phyloP scores from a whole-genome alignment of 2,113 vertebrate genomes.

The Nothoprocta perdicaria region DNA sequence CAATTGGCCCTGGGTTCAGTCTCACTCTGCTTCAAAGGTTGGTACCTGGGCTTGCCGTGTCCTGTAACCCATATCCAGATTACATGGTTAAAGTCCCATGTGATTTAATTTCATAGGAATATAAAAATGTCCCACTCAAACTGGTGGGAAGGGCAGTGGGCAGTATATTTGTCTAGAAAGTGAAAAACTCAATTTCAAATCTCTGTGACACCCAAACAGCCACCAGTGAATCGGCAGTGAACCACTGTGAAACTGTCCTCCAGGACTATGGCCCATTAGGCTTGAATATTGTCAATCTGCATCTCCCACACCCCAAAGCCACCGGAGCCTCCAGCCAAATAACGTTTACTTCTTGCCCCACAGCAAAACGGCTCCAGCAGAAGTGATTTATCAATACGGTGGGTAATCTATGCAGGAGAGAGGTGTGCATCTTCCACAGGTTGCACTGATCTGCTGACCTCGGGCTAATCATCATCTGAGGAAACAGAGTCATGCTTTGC shows the following conservation, averaged over 20 bases:
- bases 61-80: neutral
- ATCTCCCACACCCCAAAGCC: neutral
- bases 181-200: neutral
- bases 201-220: too few relatives aligned
- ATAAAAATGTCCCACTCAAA: neutral
- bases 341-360: neutral
- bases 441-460: rapidly evolving
- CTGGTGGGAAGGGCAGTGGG: neutral
- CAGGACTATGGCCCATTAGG: neutral
- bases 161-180: neutral
- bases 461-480: neutral
- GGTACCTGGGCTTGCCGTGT: rapidly evolving
- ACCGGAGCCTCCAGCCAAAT: neutral
- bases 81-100: neutral
- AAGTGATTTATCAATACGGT: neutral
- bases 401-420: neutral
- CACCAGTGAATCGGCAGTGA: neutral
- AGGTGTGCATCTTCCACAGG: rapidly evolving
- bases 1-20: rapidly evolving
- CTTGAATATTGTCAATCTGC: neutral
- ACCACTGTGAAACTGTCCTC: neutral
- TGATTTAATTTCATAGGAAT: neutral
- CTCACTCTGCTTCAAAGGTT: neutral
- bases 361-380: neutral
- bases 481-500: neutral